These are phyloP conservation scores for Thermophis baileyi DNA, from an alignment of 2,113 vertebrate species.

Conservation along the genomic window DNA sequence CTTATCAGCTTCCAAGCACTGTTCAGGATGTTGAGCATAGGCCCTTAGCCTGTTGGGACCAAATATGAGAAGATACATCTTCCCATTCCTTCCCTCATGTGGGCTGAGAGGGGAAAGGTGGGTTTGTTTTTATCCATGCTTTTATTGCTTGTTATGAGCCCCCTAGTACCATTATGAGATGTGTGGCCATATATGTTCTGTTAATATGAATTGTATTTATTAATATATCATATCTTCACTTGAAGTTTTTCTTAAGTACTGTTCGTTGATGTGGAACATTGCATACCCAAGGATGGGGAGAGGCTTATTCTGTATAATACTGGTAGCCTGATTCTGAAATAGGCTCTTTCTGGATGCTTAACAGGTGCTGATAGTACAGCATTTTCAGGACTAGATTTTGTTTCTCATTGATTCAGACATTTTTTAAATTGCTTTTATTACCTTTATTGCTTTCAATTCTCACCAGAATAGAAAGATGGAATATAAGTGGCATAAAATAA, in stretches of 20 bases:
- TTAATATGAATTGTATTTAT: background rate
- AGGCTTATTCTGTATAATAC: background rate
- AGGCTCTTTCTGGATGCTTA: background rate
- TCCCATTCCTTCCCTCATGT: background rate
- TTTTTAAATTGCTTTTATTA: background rate
- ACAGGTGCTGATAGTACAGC: background rate
- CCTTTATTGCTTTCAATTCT: background rate
- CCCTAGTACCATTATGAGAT: background rate
- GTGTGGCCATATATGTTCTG: background rate
- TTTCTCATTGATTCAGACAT: background rate
- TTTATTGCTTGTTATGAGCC: background rate
- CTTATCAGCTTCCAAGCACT: background rate
- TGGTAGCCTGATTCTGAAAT: background rate
- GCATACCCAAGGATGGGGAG: background rate
- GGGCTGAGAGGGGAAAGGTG: background rate
- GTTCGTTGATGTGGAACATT: background rate
- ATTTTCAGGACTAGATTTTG: background rate
- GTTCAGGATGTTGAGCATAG: background rate
- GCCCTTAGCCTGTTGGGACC: background rate
- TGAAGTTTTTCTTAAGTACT: background rate
- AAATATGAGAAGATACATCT: background rate
- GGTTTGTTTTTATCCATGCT: background rate
- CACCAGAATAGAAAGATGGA: background rate
- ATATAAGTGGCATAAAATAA: background rate
- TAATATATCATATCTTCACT: background rate